Percentiles rank a stretch among this genome's conserved stretches.
These are phyloP conservation scores for Parauchenoglanis ngamensis DNA, from an alignment of 2,797 vertebrate species.

Conservation along the genomic window DNA sequence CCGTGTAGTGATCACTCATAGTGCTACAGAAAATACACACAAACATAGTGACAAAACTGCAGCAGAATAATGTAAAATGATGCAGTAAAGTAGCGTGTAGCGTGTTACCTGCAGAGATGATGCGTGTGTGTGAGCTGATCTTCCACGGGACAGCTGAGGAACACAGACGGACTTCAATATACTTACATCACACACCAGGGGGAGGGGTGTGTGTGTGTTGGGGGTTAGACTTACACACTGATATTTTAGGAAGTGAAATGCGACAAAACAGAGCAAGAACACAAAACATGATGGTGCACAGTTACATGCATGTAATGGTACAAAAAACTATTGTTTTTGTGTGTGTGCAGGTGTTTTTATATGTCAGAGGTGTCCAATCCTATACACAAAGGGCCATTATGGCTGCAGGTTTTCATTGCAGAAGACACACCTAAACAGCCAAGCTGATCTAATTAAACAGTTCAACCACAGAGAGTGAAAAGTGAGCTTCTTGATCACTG, in stretches of 20 bases:
- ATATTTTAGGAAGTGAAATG: slow-evolving; percentile 75
- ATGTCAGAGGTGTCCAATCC: no score
- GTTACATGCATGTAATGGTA: no score
- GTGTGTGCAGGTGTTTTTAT: not conserved
- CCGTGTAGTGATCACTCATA: slow-evolving; percentile 90
- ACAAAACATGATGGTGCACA: not conserved
- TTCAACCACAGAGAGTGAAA: not conserved
- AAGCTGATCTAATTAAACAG: no score
- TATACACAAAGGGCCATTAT: no score
- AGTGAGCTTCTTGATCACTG: not conserved
- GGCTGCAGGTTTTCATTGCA: no score
- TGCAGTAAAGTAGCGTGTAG: not conserved
- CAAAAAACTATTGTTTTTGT: not conserved
- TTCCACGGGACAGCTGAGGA: not conserved
- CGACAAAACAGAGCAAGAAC: not conserved
- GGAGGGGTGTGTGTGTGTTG: slow-evolving; percentile 51
- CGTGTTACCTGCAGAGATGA: not conserved
- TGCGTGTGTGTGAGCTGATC: not conserved
- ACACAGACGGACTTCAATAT: slow-evolving; percentile 38
- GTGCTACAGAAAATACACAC: slow-evolving; percentile 52
- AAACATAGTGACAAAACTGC: not conserved
- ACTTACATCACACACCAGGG: slow-evolving; percentile 69
- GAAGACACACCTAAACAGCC: no score
- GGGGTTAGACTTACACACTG: slow-evolving; percentile 68
- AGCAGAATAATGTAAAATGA: not conserved